Evolutionary conservation across 1,140 invertebrate species (phyloP), one percentile per base, ranked within the genome.

Genomic region (Danaus melanippus): DNA sequence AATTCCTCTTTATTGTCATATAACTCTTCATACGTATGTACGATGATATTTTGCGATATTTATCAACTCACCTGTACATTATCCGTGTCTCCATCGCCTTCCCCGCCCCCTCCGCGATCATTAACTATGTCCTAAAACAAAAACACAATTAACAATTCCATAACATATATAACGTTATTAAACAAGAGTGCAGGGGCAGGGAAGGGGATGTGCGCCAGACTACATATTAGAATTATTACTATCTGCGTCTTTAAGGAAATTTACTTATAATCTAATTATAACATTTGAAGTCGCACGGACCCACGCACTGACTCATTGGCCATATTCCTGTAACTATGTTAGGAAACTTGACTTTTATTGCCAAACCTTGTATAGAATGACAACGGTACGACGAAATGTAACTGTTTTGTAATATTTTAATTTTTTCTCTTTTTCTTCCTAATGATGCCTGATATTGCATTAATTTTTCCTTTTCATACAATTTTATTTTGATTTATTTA

Each of bases 91-190:
- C 76, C 84, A 50, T 89, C 88, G 56, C 80, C 87, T 55, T 88
- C 87, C 46, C 87, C 84, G 73, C 87, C 85, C 69, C 88, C 88
- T 63, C 87, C 85, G 66, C 77, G 79, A 52, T 90, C 89, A 64
- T 85, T 88, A 56, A 88, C 87, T 47, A 89, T 84, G 56, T 89
- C 89, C 89, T 89, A 68, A 52, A 74, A 68, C 46, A 17, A 53
- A 53, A 53, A 46, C 51, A 15, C 12, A 48, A 45, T 21, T 50
- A 12, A 49, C 47, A 15, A 15, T 15, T 15, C 15, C 15, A 15
- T 15, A 15, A 15, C 15, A 15, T 15, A 15, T 15, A 15, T 3
- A 15, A 15, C 1, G 15, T 15, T 15, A 15, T 15, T 15, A 15
- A 15, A 15, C 15, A 15, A 15, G 15, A 15, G 3, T 15, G 1